Base-by-base conservation (phyloP, 2,888 invertebrate genomes). In the Apamea crenata region DNA sequence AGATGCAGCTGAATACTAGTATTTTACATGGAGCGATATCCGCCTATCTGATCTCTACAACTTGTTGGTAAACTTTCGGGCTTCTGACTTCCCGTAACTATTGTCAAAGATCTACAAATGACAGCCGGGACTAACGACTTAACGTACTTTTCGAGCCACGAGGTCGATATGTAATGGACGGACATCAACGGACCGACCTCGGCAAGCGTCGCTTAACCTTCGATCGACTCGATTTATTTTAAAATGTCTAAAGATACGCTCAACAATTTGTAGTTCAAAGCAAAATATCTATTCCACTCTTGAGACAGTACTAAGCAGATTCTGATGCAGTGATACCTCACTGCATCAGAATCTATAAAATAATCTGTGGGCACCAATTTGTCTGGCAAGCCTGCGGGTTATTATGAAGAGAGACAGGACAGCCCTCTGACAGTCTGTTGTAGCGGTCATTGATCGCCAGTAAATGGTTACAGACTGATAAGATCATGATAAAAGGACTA, bases 401-500 rank as follows among this genome's bases (percentile, higher is more conserved):
- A 67, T 44, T n/a, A 32, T 53, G 18, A 68, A 53, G n/a, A 61
- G 12, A 5, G 29, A 32, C 29, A 65, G 25, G 25, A 25, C 29
- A 65, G 16, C 14, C 50, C 29, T 68, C 81, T 40, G 81, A 65
- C 61, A 61, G 16, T 67, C 2, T 16, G 50, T 29, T 81, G 63
- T 53, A 66, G 56, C 29, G 68, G 68, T 59, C 74, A 74, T 59
- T 68, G 63, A 82, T 74, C 74, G 40, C 32, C 50, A 25, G 40
- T 29, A 56, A 65, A 72, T 68, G 7, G 18, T 86, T 59, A 67
- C 59, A 25, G 4, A 18, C 61, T 67, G 32, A 82, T 74, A 86
- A 74, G 25, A 73, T 68, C 47, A 18, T 56, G 65, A 85, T 85
- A 66, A 86, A 78, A 70, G 6, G 16, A 66, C 68, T 78, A 65